A percentile compares a stretch with the other conserved stretches of the same genome.
These are phyloP conservation scores for Leptothorax acervorum DNA, from an alignment of 2,888 invertebrate species.

Conservation along the genomic window DNA sequence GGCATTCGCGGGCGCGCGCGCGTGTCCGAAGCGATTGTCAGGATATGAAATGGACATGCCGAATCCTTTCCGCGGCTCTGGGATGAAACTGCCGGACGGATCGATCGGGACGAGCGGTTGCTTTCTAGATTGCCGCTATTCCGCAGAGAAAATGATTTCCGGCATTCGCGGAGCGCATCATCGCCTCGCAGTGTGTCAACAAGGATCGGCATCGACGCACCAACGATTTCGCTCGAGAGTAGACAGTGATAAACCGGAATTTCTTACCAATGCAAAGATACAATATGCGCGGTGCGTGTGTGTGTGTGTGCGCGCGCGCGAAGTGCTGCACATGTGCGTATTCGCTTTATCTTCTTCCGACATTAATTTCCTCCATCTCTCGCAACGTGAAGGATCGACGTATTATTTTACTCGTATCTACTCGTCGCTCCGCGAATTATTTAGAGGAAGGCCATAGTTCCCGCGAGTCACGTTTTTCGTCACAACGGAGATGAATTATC, in stretches of 20 bases:
- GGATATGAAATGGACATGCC: slow-evolving; percentile 59
- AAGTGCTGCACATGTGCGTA: neutral
- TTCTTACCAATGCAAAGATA: neutral
- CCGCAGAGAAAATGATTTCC: slow-evolving; percentile 63
- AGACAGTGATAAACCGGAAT: slow-evolving; percentile 30
- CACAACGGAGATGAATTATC: neutral
- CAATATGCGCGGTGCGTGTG: neutral
- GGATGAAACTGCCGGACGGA: slow-evolving; percentile 39
- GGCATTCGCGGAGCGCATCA: neutral
- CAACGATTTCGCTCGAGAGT: slow-evolving; percentile 25
- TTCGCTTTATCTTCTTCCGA: neutral
- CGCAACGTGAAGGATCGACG: neutral
- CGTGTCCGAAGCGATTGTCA: slow-evolving; percentile 22
- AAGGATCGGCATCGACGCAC: slow-evolving; percentile 2
- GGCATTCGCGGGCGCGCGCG: neutral
- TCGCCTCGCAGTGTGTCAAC: slow-evolving; percentile 23
- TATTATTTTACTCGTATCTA: slow-evolving; percentile 13
- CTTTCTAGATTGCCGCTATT: slow-evolving; percentile 57
- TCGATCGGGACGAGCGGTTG: slow-evolving; percentile 62
- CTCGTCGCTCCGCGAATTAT: neutral
- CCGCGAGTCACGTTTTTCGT: neutral
- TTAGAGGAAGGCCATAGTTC: neutral
- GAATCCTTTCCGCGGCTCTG: slow-evolving; percentile 6
- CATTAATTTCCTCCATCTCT: neutral
- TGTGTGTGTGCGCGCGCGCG: neutral